Evolutionary conservation across 2,888 invertebrate species (phyloP).

Genomic region (Thyatira batis): DNA sequence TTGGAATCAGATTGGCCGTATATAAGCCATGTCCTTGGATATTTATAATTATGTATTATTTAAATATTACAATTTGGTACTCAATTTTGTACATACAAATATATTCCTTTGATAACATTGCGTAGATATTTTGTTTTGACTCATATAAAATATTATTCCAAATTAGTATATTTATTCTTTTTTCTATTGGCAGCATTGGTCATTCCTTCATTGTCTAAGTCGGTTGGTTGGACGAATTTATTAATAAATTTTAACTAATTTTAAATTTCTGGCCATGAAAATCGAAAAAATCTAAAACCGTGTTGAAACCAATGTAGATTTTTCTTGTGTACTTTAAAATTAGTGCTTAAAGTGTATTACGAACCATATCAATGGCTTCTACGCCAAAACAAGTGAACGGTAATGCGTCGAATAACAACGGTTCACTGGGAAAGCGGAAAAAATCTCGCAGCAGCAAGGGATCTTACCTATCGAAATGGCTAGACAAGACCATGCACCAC

Average conservation of each 20-base stretch:
- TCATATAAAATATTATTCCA: too few species aligned
- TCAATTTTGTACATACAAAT: too few species aligned
- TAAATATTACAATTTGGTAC: too few species aligned
- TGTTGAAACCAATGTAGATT: not conserved
- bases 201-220: slow-evolving; percentile 32
- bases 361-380: slow-evolving; percentile 63
- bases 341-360: not conserved
- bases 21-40: too few species aligned
- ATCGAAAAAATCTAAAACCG: slow-evolving; percentile 32
- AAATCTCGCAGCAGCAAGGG: slow-evolving; percentile 70
- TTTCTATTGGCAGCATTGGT: too few species aligned
- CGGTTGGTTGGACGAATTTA: slow-evolving; percentile 19
- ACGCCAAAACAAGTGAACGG: slow-evolving; percentile 73
- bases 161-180: too few species aligned
- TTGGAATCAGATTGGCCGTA: too few species aligned
- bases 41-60: too few species aligned
- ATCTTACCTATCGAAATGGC: slow-evolving; percentile 76
- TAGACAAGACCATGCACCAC: slow-evolving; percentile 76
- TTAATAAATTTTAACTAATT: not conserved
- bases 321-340: not conserved
- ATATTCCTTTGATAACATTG: too few species aligned
- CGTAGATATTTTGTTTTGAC: not conserved
- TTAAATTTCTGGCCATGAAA: slow-evolving; percentile 19
- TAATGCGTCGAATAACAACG: slow-evolving; percentile 62
- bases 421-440: slow-evolving; percentile 75